phyloP scores from a whole-genome alignment of 2,797 vertebrate genomes.

The Eulemur rubriventer region DNA sequence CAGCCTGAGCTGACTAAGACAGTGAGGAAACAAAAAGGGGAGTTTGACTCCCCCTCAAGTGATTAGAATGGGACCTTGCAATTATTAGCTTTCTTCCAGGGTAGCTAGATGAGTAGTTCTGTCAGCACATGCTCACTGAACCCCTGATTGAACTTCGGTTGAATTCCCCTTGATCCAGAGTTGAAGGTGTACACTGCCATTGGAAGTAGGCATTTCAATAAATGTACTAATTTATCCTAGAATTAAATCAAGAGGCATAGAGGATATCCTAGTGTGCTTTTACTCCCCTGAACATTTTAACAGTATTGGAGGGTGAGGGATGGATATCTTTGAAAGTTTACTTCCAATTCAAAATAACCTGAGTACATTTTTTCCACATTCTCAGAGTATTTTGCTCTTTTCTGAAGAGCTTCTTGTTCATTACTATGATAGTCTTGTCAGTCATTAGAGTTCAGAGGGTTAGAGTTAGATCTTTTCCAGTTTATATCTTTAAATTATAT shows the following conservation, averaged over 20 bases:
- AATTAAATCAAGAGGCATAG: background rate
- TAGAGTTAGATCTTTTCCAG: background rate
- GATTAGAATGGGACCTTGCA: background rate
- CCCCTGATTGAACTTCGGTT: background rate
- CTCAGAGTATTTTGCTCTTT: background rate
- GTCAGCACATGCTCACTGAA: background rate
- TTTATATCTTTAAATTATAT: background rate
- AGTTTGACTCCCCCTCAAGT: background rate
- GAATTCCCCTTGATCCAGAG: background rate
- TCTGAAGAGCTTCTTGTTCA: background rate
- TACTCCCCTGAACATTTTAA: background rate
- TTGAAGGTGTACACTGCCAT: background rate
- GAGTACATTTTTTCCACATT: background rate
- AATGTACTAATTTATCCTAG: background rate
- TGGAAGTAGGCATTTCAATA: background rate
- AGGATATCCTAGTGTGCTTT: background rate
- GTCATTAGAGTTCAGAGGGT: background rate
- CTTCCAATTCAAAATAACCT: background rate
- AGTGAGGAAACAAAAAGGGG: background rate
- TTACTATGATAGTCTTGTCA: background rate
- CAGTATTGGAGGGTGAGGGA: accelerated
- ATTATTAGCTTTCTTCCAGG: background rate
- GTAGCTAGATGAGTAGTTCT: background rate
- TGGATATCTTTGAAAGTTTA: background rate
- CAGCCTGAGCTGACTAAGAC: background rate